Percentiles rank a stretch among this genome's conserved stretches.
phyloP scores from a whole-genome alignment of 2,113 vertebrate species.

The Tretioscincus oriximinensis region DNA sequence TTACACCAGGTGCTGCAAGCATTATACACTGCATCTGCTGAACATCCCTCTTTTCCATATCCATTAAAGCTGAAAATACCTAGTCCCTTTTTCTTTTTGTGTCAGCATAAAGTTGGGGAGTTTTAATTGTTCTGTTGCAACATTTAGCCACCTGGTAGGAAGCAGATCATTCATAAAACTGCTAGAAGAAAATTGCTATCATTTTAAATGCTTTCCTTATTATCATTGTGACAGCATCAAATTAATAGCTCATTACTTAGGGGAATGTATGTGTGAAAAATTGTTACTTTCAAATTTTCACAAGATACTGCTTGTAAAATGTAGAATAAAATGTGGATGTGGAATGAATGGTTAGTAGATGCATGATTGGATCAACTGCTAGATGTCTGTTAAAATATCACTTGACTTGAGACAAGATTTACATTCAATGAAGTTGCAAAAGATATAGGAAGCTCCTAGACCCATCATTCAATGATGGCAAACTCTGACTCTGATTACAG shows the following conservation, averaged over 20 bases:
- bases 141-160: background rate
- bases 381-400: constrained; percentile 30
- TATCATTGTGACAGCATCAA: constrained; percentile 59
- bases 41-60: too few species aligned
- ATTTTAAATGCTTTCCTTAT: constrained; percentile 53
- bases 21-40: too few species aligned
- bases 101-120: background rate
- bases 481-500: background rate
- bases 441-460: background rate
- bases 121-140: background rate
- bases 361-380: constrained; percentile 36
- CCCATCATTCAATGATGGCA: background rate
- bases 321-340: too few species aligned
- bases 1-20: too few species aligned
- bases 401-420: background rate
- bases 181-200: constrained; percentile 33
- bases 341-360: constrained; percentile 47
- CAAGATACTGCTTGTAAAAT: constrained; percentile 53
- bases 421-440: background rate
- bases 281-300: constrained; percentile 49
- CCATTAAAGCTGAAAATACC: too few species aligned
- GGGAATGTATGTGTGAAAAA: constrained; percentile 33
- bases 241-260: constrained; percentile 56
- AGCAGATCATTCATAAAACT: background rate
- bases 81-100: background rate